Conservation (phyloP, 2,113 vertebrate species). For the Delphinapterus leucas region DNA sequence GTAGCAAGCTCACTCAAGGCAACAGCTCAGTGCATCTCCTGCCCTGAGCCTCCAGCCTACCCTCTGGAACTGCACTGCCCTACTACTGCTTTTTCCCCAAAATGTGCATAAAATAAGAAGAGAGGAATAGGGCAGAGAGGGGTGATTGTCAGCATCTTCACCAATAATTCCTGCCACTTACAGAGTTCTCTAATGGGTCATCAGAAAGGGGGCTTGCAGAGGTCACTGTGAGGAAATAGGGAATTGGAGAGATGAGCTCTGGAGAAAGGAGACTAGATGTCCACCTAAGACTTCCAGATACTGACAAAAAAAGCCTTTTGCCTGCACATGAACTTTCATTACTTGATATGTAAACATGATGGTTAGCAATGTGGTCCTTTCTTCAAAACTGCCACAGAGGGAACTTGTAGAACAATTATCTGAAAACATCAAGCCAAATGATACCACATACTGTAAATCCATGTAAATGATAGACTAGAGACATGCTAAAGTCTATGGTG, state of each 20-base stretch:
- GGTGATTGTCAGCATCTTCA: not conserved
- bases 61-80: not conserved
- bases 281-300: not conserved
- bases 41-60: not conserved
- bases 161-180: not conserved
- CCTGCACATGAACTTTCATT: fast-evolving
- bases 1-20: no score
- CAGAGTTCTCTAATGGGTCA: no score
- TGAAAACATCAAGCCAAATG: not conserved
- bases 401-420: not conserved
- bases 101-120: not conserved
- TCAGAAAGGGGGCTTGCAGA: not conserved
- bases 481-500: not conserved
- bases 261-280: not conserved
- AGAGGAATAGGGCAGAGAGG: fast-evolving
- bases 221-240: no score
- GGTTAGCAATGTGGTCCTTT: not conserved
- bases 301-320: not conserved
- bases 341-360: not conserved
- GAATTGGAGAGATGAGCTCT: no score
- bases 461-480: not conserved
- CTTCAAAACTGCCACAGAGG: not conserved
- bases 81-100: fast-evolving
- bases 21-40: no score
- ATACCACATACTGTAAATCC: not conserved